Base-by-base conservation (phyloP, 2,113 vertebrate species). In the Python bivittatus region DNA sequence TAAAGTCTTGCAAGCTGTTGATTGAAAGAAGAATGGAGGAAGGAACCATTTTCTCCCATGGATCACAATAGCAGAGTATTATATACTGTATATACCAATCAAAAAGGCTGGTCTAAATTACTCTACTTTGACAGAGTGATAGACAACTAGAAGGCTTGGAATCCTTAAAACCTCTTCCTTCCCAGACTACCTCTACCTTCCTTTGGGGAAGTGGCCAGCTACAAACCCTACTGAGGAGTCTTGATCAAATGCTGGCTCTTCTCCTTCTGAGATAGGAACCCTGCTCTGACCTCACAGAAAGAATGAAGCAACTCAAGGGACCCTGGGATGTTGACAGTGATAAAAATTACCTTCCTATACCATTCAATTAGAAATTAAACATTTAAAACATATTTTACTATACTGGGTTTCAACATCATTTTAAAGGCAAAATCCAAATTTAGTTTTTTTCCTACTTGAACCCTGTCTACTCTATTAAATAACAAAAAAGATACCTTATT, bases 401-500 rank as follows among this genome's bases (percentile, higher is more conserved):
- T 52, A 85, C 1, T 52, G 79, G 10, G 25, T 61, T 33, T 85
- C 44, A 92, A 83, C 4, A 84, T 15, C 1, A 54, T 23, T 79
- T 52, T 72, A 56, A 27, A 1, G 33, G 1, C 38, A 92, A 48
- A 38, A 52, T 20, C 56, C 42, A 60, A 60, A 2, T 58, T 23
- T 88, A 38, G n/a, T 53, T 54, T 27, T 2, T 87, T 86, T 33
- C n/a, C 56, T 57, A 23, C 3, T 57, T n/a, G 42, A 79, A 79
- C 1, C 8, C 15, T 56, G 7, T 9, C 53, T 58, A 84, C 42
- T 86, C 60, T 48, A 92, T 89, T 54, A 60, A 33, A 53, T 53
- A 85, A 79, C 6, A 87, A 23, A 91, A 1, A 27, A 92, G 91
- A 0, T 94, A 98, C 98, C 98, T 98, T 98, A 90, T 98, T 98